These are phyloP conservation scores for Battus philenor DNA, from an alignment of 1,140 invertebrate species.

Conservation along the genomic window DNA sequence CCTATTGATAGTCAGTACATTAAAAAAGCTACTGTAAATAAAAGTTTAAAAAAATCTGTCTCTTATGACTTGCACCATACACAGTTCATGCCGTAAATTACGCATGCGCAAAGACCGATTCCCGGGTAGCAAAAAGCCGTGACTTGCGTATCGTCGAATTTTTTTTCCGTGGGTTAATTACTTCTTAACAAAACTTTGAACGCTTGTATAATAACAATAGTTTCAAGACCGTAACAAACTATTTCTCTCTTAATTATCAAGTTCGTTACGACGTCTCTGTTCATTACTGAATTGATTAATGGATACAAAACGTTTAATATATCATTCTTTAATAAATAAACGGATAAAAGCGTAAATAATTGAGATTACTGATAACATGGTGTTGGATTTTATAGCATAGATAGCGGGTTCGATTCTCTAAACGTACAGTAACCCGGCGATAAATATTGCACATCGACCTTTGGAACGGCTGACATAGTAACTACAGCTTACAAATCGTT, in stretches of 20 bases:
- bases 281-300: too few species aligned
- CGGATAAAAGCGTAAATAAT: too few species aligned
- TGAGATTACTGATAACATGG: too few species aligned
- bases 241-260: background rate
- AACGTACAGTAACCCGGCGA: too few species aligned
- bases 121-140: conserved; percentile 38
- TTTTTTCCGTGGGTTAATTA: conserved; percentile 42
- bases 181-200: conserved; percentile 21
- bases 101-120: conserved; percentile 36
- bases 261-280: background rate
- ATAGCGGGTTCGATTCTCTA: too few species aligned
- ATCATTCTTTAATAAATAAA: too few species aligned
- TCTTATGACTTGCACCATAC: conserved; percentile 21
- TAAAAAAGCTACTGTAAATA: background rate
- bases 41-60: background rate
- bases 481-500: too few species aligned
- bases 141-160: conserved; percentile 37
- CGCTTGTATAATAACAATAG: conserved; percentile 7
- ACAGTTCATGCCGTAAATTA: conserved; percentile 17
- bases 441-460: too few species aligned
- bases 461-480: too few species aligned
- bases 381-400: too few species aligned
- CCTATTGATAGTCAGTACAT: background rate
- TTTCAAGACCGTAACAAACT: conserved; percentile 3
- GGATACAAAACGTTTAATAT: too few species aligned